Conservation (phyloP, 2,888 invertebrate genomes). For the Arge pagana region DNA sequence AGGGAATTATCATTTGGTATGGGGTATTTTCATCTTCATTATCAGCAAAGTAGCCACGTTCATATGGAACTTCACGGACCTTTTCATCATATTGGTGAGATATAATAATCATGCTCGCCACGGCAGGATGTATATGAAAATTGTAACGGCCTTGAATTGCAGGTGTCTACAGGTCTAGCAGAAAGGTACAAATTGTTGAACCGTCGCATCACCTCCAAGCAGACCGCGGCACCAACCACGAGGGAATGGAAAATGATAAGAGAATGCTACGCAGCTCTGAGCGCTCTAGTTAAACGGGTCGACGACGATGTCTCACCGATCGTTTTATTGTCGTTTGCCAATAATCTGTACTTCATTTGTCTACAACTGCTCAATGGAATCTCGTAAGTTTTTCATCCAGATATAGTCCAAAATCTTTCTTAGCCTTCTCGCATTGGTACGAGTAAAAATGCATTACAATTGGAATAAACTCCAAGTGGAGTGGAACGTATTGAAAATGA, state of each 20-base stretch:
- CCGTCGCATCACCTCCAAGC: conserved; percentile 52
- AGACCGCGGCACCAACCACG: conserved; percentile 51
- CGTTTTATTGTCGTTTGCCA: conserved; percentile 69
- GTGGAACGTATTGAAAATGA: too few species aligned
- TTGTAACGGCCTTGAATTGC: too few species aligned
- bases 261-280: conserved; percentile 68
- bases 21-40: conserved; percentile 51
- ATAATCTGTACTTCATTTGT: conserved; percentile 76
- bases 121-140: too few species aligned
- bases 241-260: conserved; percentile 67
- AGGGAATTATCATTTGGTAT: conserved; percentile 45
- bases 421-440: too few species aligned
- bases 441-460: too few species aligned
- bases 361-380: conserved; percentile 71
- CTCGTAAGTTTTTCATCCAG: too few species aligned
- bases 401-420: too few species aligned
- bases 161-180: conserved; percentile 62
- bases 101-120: too few species aligned
- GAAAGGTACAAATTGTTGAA: conserved; percentile 69
- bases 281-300: conserved; percentile 64
- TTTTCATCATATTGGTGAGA: conserved; percentile 73
- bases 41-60: conserved; percentile 68
- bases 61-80: conserved; percentile 75
- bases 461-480: too few species aligned
- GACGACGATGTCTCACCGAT: conserved; percentile 67